A percentile compares a stretch with the other conserved stretches of the same genome.
Conservation (phyloP, 2,888 invertebrate species). For the Hetaerina titia region DNA sequence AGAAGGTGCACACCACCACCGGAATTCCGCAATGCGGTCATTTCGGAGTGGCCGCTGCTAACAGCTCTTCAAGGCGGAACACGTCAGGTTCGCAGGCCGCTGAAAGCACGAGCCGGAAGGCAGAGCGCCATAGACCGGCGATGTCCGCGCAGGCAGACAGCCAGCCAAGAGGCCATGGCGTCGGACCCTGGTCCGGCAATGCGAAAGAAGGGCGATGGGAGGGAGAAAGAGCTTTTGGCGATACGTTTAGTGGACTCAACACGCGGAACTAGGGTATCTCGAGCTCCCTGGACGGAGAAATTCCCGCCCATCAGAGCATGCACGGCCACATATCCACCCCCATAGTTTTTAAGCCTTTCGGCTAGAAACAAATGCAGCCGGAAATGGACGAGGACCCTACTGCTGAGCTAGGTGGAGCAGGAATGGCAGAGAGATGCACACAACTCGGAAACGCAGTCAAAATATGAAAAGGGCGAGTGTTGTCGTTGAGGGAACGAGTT, state of each 20-base stretch:
- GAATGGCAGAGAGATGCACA: neutral
- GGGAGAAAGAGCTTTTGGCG: neutral
- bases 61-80: conserved; percentile 37
- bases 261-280: neutral
- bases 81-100: conserved; percentile 23
- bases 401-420: neutral
- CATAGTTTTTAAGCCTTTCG: neutral
- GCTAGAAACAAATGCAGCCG: neutral
- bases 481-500: conserved; percentile 6
- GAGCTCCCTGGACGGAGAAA: neutral
- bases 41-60: conserved; percentile 11
- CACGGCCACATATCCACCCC: neutral
- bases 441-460: neutral
- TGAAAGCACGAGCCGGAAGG: neutral
- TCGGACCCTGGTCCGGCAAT: neutral
- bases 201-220: neutral
- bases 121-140: neutral
- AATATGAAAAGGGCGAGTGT: conserved; percentile 20
- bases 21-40: conserved; percentile 18
- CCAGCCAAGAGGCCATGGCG: conserved; percentile 39
- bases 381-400: neutral
- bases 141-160: neutral
- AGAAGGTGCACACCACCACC: neutral
- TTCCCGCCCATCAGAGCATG: conserved; percentile 1
- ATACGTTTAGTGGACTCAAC: neutral